These are phyloP conservation scores for Silurus meridionalis DNA, from an alignment of 2,113 vertebrate species.

Conservation along the genomic window DNA sequence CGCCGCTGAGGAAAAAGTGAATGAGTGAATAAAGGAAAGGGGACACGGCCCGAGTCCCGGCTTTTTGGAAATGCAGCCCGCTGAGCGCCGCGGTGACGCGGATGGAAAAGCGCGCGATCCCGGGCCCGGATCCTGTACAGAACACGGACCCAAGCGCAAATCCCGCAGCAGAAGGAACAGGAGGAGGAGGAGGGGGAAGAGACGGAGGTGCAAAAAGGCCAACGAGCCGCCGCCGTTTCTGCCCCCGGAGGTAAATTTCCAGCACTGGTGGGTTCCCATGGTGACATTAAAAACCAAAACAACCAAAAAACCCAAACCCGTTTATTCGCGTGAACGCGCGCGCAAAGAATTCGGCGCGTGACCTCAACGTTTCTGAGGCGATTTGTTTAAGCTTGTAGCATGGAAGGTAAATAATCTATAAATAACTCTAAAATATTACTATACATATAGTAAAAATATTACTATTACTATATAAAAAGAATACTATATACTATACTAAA, in stretches of 20 bases:
- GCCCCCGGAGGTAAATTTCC: constrained; percentile 84
- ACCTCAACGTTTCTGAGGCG: background rate
- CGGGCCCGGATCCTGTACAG: constrained; percentile 22
- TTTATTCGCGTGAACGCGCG: background rate
- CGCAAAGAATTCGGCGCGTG: background rate
- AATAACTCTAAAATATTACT: background rate
- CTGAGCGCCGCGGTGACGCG: constrained; percentile 35
- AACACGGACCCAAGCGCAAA: constrained; percentile 33
- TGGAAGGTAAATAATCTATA: background rate
- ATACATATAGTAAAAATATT: too few relatives aligned
- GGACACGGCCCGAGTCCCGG: background rate
- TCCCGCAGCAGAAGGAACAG: constrained; percentile 33
- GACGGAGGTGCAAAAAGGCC: constrained; percentile 69
- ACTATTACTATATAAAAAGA: too few relatives aligned
- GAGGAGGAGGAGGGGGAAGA: constrained; percentile 69
- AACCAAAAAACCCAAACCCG: background rate
- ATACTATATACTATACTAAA: too few relatives aligned
- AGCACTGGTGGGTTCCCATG: background rate
- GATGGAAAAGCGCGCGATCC: constrained; percentile 16
- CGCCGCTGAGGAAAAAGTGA: background rate
- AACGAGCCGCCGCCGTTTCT: constrained; percentile 85
- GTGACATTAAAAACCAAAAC: background rate
- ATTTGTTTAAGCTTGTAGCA: background rate
- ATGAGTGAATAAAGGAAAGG: background rate
- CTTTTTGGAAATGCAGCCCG: constrained; percentile 39